phyloP scores from a whole-genome alignment of 2,113 vertebrate species.

The Machaerirhynchus nigripectus region DNA sequence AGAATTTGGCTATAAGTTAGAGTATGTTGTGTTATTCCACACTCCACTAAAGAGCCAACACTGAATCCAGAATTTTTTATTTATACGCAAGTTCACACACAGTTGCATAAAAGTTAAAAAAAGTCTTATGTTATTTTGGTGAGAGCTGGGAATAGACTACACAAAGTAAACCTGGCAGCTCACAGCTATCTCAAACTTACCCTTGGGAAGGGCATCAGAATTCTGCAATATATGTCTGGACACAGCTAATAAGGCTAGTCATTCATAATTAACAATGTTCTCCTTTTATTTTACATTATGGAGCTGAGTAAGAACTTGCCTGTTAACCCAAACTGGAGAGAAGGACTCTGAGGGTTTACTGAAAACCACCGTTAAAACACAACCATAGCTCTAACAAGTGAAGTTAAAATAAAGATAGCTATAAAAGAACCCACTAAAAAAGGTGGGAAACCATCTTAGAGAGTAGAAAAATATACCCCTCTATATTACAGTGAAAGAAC shows the following conservation, averaged over 20 bases:
- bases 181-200: not conserved
- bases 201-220: not conserved
- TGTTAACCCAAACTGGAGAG: not conserved
- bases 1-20: not conserved
- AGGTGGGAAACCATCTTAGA: not conserved
- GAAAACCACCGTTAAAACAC: not conserved
- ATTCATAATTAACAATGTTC: not conserved
- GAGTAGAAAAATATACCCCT: not conserved
- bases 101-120: not conserved
- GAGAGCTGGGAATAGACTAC: not conserved
- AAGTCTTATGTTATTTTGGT: not conserved
- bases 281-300: not conserved
- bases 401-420: not conserved
- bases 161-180: not conserved
- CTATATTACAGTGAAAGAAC: not conserved
- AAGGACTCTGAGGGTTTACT: not conserved
- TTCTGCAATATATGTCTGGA: not conserved
- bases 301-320: not conserved
- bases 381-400: not conserved
- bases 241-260: not conserved
- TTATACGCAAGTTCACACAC: not conserved
- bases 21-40: not conserved
- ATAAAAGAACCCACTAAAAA: not conserved
- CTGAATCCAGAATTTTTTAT: not conserved
- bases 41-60: not conserved